Evolutionary conservation across 2,113 vertebrate species (phyloP).

Genomic region (Atlantisia rogersi): DNA sequence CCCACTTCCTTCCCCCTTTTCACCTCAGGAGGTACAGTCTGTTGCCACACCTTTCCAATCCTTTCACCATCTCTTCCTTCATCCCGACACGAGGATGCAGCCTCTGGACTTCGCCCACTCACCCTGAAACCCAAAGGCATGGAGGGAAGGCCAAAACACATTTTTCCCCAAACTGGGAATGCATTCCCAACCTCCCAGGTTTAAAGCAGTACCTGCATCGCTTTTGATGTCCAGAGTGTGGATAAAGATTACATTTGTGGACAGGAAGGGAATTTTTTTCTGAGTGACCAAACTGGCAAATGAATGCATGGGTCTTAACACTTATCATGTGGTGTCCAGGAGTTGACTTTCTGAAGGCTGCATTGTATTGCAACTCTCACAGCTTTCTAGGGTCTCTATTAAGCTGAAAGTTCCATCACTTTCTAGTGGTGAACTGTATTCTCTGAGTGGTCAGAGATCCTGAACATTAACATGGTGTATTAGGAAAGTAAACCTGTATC

Average conservation of each 20-base stretch:
- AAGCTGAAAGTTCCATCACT: background rate
- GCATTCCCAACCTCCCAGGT: background rate
- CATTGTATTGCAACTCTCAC: background rate
- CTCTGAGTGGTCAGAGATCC: background rate
- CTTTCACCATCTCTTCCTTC: background rate
- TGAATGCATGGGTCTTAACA: background rate
- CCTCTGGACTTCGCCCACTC: background rate
- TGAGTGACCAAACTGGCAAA: background rate
- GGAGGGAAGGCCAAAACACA: rapidly evolving
- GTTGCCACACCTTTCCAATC: background rate
- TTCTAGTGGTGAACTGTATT: background rate
- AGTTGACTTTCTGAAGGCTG: background rate
- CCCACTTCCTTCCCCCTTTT: background rate
- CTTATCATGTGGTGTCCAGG: background rate
- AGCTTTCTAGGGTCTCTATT: background rate
- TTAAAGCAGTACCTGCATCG: background rate
- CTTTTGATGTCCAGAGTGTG: background rate
- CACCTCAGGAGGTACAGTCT: background rate
- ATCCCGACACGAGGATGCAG: background rate
- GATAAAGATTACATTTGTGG: background rate
- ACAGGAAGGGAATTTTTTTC: background rate
- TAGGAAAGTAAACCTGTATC: background rate
- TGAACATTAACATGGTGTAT: background rate
- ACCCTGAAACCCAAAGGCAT: background rate
- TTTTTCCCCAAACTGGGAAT: background rate